Percentiles rank a stretch among this genome's conserved stretches.
Conservation (phyloP, 2,113 vertebrate genomes). For the Oostethus manadensis region DNA sequence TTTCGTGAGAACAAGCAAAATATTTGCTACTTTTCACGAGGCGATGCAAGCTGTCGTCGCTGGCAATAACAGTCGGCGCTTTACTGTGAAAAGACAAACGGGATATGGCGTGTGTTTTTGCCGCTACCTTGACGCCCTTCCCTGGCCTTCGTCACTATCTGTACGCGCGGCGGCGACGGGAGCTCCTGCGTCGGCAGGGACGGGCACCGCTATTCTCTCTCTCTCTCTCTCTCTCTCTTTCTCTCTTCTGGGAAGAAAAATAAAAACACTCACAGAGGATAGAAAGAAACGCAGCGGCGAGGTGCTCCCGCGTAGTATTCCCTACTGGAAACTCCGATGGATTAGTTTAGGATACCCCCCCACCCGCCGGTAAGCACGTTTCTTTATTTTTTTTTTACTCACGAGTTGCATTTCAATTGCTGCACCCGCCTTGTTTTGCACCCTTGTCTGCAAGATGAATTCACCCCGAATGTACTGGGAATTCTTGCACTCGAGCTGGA, state of each 20-base stretch:
- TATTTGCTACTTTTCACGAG: background rate
- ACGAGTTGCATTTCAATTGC: slow-evolving; percentile 48
- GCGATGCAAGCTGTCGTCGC: background rate
- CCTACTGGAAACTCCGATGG: slow-evolving; percentile 5
- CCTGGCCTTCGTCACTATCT: slow-evolving; percentile 58
- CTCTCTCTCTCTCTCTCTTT: background rate
- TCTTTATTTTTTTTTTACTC: slow-evolving; percentile 5
- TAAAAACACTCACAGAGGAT: slow-evolving; percentile 35
- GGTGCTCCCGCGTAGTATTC: background rate
- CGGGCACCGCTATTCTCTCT: slow-evolving; percentile 51
- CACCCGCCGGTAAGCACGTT: slow-evolving; percentile 60
- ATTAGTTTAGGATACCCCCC: slow-evolving; percentile 2
- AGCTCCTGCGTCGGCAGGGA: slow-evolving; percentile 55
- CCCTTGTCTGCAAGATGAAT: slow-evolving; percentile 38
- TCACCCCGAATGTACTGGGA: slow-evolving; percentile 23
- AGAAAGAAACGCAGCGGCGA: slow-evolving; percentile 19
- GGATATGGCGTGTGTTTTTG: slow-evolving; percentile 1
- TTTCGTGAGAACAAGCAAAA: no score
- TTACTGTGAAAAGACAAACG: slow-evolving; percentile 25
- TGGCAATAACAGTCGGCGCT: background rate
- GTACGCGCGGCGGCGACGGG: slow-evolving; percentile 68
- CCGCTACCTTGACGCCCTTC: slow-evolving; percentile 3
- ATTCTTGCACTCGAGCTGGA: background rate
- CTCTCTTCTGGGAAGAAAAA: background rate
- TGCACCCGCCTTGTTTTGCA: slow-evolving; percentile 54